These are phyloP conservation scores for Andricus quercusramuli DNA, from an alignment of 2,888 invertebrate species.

Conservation along the genomic window DNA sequence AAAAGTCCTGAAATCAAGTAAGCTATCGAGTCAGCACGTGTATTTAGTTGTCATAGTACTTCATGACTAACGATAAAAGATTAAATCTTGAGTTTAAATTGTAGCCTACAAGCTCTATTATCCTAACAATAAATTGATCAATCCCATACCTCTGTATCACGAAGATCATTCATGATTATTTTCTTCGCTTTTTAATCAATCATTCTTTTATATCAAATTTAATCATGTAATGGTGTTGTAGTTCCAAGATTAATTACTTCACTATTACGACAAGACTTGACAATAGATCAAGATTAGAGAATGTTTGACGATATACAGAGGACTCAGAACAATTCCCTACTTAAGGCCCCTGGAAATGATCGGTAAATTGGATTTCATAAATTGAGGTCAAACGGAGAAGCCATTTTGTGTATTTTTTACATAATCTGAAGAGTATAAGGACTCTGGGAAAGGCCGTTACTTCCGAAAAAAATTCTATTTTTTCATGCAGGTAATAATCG, in stretches of 20 bases:
- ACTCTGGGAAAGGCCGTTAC: no score
- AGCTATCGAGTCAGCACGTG: not conserved
- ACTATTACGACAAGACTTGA: not conserved
- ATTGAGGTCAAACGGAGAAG: no score
- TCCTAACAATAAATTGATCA: not conserved
- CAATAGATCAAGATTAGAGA: not conserved
- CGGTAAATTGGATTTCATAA: no score
- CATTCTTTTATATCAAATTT: not conserved
- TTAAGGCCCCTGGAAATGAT: not conserved
- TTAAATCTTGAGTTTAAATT: not conserved
- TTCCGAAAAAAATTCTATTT: no score
- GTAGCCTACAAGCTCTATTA: conserved; percentile 3
- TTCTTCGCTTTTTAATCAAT: not conserved
- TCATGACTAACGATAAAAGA: conserved; percentile 5
- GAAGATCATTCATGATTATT: not conserved
- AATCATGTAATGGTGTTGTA: not conserved
- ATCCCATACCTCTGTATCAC: not conserved
- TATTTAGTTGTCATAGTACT: conserved; percentile 12
- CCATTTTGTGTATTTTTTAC: no score
- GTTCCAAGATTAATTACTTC: not conserved
- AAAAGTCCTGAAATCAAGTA: not conserved
- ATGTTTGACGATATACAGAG: not conserved
- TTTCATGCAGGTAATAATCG: no score
- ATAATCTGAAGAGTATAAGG: no score
- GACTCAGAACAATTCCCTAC: not conserved